phyloP scores from a whole-genome alignment of 92 coral and sea anemone genomes.

The Desmophyllum pertusum region DNA sequence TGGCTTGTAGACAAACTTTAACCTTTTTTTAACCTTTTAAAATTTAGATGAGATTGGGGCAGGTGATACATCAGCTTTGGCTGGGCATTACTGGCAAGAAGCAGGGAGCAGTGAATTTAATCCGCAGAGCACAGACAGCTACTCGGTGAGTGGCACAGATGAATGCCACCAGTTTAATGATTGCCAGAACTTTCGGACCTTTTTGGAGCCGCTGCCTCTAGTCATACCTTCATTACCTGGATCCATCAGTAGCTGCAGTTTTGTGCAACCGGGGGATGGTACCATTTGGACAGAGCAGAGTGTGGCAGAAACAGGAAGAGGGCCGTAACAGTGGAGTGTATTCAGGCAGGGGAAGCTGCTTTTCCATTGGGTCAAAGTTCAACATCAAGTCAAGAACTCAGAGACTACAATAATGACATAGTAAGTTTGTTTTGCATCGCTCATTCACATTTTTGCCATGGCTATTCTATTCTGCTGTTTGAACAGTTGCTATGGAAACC shows the following conservation, averaged over 20 bases:
- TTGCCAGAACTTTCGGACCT: slow-evolving; percentile 19
- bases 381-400: slow-evolving; percentile 31
- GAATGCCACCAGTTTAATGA: slow-evolving; percentile 36
- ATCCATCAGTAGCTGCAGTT: slow-evolving; percentile 11
- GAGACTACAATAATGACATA: slow-evolving; percentile 27
- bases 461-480: neutral
- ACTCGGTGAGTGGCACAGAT: slow-evolving; percentile 26
- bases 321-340: slow-evolving; percentile 41
- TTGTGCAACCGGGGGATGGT: slow-evolving; percentile 22
- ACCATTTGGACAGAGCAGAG: slow-evolving; percentile 37
- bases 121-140: slow-evolving; percentile 9
- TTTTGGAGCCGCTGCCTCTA: slow-evolving; percentile 31
- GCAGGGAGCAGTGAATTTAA: slow-evolving; percentile 25
- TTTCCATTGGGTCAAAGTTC: slow-evolving; percentile 25
- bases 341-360: slow-evolving; percentile 44
- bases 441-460: no score
- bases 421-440: slow-evolving; percentile 7
- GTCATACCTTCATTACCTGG: slow-evolving; percentile 26
- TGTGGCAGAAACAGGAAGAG: slow-evolving; percentile 30
- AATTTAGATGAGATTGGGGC: slow-evolving; percentile 43
- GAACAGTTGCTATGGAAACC: no score
- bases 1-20: no score
- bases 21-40: neutral
- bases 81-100: slow-evolving; percentile 33
- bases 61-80: slow-evolving; percentile 17